phyloP scores from a whole-genome alignment of 2,113 vertebrate genomes.

The Mobula birostris region DNA sequence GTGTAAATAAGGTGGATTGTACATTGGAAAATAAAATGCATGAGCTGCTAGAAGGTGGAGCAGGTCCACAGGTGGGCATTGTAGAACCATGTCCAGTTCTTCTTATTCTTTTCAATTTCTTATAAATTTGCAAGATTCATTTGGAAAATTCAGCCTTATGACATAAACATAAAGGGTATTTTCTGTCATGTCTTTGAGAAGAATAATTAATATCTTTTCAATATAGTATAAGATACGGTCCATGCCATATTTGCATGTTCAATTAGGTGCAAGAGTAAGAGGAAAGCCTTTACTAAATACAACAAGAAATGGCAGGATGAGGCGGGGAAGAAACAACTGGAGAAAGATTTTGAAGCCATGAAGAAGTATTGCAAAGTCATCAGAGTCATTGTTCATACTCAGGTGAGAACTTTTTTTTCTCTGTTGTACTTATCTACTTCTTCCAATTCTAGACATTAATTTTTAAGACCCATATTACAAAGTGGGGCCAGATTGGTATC shows the following conservation, averaged over 20 bases:
- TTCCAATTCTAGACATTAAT: not conserved
- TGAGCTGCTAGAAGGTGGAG: not conserved
- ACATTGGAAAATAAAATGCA: not conserved
- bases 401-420: constrained; percentile 52
- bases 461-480: not conserved
- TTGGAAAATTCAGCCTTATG: not conserved
- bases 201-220: not conserved
- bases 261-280: constrained; percentile 66
- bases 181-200: not conserved
- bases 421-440: no score
- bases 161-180: not conserved
- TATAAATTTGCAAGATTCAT: not conserved
- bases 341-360: constrained; percentile 65
- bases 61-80: not conserved
- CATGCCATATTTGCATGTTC: not conserved
- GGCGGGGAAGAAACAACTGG: constrained; percentile 58
- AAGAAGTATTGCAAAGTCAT: constrained; percentile 72
- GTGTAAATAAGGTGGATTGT: not conserved
- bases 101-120: no score
- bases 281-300: constrained; percentile 70
- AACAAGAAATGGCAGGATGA: constrained; percentile 65
- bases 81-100: not conserved
- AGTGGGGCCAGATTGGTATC: not conserved
- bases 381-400: constrained; percentile 67
- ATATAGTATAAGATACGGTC: no score